Evolutionary conservation across 2,797 vertebrate genomes (phyloP), one percentile per base, ranked within the genome.

Genomic region (Phataginus tricuspis): DNA sequence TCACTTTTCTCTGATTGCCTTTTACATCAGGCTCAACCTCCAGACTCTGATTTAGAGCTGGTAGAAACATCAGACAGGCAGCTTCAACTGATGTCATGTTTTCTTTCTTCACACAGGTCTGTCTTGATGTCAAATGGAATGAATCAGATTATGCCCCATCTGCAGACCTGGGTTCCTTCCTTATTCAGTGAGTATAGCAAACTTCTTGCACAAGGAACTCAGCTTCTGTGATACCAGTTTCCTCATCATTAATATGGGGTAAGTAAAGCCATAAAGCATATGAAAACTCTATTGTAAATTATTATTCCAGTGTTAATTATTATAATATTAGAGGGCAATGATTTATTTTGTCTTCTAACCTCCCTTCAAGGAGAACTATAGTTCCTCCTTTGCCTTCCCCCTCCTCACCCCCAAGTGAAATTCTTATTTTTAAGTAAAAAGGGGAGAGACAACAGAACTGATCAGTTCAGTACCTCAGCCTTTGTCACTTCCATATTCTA

Each of bases 351-450:
- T 49, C 11, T 74, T n/a, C 25, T 57, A 19, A 72, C 64, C 49
- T 61, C 34, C n/a, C 39, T 87, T 75, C 14, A 34, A 64, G 39
- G 7, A 55, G 11, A 49, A 18, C 2, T 34, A 16, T 7, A 37
- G 14, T 83, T 77, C 14, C 7, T 85, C 37, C 25, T 92, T 59
- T 92, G 61, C 5, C 49, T 45, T 53, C 31, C 6, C n/a, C 25
- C 4, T 53, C 61, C 2, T 23, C 39, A 7, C 39, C 21, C 23
- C 19, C 37, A 34, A 57, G 5, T 31, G 23, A 82, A 87, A 75
- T 57, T 89, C n/a, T 85, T 79, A 57, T n/a, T 80, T 96, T 85
- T 89, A 79, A 59, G 64, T 88, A 4, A 39, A 91, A 87, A 84
- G 25, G 23, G 7, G 18, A 31, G 4, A 55, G 16, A 74, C 37